These are phyloP conservation scores for Varroa destructor DNA, from an alignment of 1,140 invertebrate genomes.

Conservation along the genomic window DNA sequence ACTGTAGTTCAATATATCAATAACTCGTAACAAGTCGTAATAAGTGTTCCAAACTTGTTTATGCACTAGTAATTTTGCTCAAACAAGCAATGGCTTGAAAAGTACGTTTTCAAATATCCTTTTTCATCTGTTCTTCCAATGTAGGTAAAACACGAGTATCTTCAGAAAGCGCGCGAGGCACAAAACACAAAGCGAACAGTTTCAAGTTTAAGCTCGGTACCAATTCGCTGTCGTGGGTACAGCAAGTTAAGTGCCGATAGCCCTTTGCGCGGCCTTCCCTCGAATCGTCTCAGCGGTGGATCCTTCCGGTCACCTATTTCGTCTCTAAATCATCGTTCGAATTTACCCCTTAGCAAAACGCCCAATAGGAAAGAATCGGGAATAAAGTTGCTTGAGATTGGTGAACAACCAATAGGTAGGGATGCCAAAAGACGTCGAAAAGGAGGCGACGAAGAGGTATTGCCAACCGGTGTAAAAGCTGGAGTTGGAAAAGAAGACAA, in stretches of 20 bases:
- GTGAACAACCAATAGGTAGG: conserved; percentile 65
- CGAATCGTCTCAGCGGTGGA: conserved; percentile 33
- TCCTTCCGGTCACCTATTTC: conserved; percentile 21
- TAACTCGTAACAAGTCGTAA: too few relatives aligned
- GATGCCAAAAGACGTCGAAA: conserved; percentile 53
- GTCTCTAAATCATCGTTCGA: conserved; percentile 36
- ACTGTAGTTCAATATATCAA: too few relatives aligned
- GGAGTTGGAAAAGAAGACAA: conserved; percentile 49
- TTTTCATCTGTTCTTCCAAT: not conserved
- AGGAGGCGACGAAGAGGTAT: conserved; percentile 32
- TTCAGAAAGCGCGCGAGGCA: conserved; percentile 11
- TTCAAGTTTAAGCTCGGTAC: conserved; percentile 60
- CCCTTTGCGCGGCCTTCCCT: conserved; percentile 27
- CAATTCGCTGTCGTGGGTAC: conserved; percentile 79
- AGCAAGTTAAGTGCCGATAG: conserved; percentile 57
- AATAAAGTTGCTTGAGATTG: conserved; percentile 65
- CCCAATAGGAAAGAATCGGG: conserved; percentile 66
- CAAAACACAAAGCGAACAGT: conserved; percentile 61
- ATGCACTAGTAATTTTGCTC: not conserved
- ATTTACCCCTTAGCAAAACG: conserved; percentile 41
- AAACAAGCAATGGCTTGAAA: not conserved
- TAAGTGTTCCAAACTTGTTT: too few relatives aligned
- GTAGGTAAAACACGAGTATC: conserved; percentile 5
- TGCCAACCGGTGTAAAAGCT: conserved; percentile 33
- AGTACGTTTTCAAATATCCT: conserved; percentile 12